These are phyloP conservation scores for Myxocyprinus asiaticus DNA, from an alignment of 2,113 vertebrate species.

Conservation along the genomic window DNA sequence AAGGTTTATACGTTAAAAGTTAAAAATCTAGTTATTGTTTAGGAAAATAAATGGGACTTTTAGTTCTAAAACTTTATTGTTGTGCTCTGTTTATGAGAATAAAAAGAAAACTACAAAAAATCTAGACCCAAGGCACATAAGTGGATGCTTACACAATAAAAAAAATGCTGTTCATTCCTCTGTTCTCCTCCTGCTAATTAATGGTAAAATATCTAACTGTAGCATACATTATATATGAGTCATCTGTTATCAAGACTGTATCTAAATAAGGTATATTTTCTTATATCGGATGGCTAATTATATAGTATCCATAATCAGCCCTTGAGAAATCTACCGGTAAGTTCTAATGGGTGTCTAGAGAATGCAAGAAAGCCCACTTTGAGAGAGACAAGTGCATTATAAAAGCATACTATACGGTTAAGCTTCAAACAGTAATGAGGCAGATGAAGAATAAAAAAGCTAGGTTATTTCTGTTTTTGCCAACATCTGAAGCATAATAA, in stretches of 20 bases:
- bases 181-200: slow-evolving; percentile 26
- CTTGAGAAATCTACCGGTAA: not conserved
- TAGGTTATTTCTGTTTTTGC: not conserved
- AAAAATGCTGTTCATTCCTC: slow-evolving; percentile 13
- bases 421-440: slow-evolving; percentile 14
- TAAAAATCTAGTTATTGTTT: not conserved
- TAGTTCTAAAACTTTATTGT: not conserved
- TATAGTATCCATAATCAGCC: not conserved
- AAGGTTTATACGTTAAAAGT: no score
- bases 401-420: not conserved
- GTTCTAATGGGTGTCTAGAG: not conserved
- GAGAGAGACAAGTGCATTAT: not conserved
- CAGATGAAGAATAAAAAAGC: not conserved
- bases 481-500: slow-evolving; percentile 9
- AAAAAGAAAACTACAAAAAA: slow-evolving; percentile 10
- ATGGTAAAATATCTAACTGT: slow-evolving; percentile 29
- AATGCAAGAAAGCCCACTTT: not conserved
- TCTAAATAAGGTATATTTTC: slow-evolving; percentile 11
- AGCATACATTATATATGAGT: slow-evolving; percentile 27
- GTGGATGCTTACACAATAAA: slow-evolving; percentile 17
- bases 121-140: slow-evolving; percentile 27
- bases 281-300: slow-evolving; percentile 15
- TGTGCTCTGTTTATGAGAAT: not conserved
- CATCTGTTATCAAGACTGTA: slow-evolving; percentile 10
- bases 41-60: not conserved